phyloP scores from a whole-genome alignment of 2,888 invertebrate species.

The Phengaris alcon region DNA sequence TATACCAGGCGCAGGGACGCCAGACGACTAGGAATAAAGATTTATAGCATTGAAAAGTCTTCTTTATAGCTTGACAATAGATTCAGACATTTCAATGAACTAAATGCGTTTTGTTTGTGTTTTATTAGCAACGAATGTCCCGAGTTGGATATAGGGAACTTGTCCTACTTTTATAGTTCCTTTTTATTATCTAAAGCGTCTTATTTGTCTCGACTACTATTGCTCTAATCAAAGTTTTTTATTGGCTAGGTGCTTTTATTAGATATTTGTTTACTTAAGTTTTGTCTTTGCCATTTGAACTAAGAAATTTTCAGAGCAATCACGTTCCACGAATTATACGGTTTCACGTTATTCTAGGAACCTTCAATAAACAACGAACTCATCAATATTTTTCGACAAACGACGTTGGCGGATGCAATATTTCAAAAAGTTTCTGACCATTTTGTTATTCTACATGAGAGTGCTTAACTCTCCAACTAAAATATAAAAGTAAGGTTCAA shows the following conservation, averaged over 20 bases:
- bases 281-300: not conserved
- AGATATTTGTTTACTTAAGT: not conserved
- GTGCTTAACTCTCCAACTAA: not conserved
- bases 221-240: slow-evolving; percentile 22
- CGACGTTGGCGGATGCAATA: too few relatives aligned
- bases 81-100: slow-evolving; percentile 34
- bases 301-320: too few relatives aligned
- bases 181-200: slow-evolving; percentile 24
- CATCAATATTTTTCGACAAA: too few relatives aligned
- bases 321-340: too few relatives aligned
- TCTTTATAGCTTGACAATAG: slow-evolving; percentile 35
- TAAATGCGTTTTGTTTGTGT: slow-evolving; percentile 30
- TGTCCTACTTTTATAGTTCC: slow-evolving; percentile 17
- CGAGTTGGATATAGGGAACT: slow-evolving; percentile 13
- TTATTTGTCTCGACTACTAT: slow-evolving; percentile 13
- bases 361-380: too few relatives aligned
- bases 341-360: too few relatives aligned
- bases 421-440: not conserved
- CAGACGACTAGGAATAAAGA: slow-evolving; percentile 37
- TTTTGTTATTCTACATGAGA: not conserved
- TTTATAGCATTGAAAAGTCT: slow-evolving; percentile 35
- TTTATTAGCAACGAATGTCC: slow-evolving; percentile 28
- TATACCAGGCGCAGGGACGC: slow-evolving; percentile 34
- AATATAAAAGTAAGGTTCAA: too few relatives aligned
- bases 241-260: not conserved